Conservation (phyloP, 2,797 vertebrate species). For the Parauchenoglanis ngamensis region DNA sequence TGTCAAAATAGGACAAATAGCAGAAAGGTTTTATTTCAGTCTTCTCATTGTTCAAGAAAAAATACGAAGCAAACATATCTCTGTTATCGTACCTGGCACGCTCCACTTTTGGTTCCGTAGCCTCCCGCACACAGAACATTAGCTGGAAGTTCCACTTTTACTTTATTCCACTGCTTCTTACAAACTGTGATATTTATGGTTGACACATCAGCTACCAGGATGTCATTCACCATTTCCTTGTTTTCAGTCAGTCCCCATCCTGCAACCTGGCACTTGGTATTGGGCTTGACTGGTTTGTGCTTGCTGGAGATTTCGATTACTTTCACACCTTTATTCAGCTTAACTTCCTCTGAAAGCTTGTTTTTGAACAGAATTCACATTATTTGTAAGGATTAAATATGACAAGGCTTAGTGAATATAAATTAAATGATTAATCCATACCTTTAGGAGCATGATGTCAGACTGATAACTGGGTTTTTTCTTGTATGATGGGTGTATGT, state of each 20-base stretch:
- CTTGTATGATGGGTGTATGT: conserved; percentile 33
- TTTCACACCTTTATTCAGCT: conserved; percentile 35
- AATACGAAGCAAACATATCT: background rate
- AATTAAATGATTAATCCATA: conserved; percentile 12
- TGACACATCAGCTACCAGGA: conserved; percentile 44
- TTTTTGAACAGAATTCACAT: background rate
- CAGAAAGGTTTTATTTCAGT: background rate
- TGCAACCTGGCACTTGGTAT: conserved; percentile 51
- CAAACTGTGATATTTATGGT: conserved; percentile 41
- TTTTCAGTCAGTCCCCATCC: conserved; percentile 56
- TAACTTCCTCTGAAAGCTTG: conserved; percentile 48
- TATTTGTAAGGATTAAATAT: background rate
- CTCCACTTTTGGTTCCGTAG: conserved; percentile 37
- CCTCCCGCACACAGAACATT: conserved; percentile 56
- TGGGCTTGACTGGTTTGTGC: conserved; percentile 32
- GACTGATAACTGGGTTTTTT: background rate
- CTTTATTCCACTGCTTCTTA: conserved; percentile 25
- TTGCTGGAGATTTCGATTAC: conserved; percentile 18
- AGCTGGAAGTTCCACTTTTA: background rate
- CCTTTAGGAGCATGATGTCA: conserved; percentile 63
- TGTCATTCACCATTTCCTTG: background rate
- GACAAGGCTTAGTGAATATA: background rate
- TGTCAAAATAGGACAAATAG: conserved; percentile 44
- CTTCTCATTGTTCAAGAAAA: background rate
- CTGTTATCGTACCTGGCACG: conserved; percentile 43